phyloP scores from a whole-genome alignment of 2,888 invertebrate species.

The Glaucopsyche alexis region DNA sequence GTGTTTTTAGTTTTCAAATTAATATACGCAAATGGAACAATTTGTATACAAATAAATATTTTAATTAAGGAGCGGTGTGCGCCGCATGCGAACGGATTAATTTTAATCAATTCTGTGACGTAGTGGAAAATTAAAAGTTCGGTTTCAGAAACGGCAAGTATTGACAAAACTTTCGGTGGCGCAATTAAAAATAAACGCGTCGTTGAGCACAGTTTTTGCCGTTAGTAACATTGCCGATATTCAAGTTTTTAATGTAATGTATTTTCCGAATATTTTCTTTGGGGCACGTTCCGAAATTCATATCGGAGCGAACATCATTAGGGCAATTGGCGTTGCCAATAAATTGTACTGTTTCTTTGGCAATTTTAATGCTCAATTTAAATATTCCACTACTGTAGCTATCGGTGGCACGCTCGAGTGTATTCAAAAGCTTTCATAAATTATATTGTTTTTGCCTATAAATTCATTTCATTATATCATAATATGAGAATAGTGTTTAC shows the following conservation, averaged over 20 bases:
- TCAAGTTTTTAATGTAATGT: constrained; percentile 26
- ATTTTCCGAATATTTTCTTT: constrained; percentile 1
- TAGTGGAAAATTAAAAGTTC: constrained; percentile 32
- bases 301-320: not conserved
- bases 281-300: constrained; percentile 2
- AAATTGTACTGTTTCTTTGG: not conserved
- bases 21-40: constrained; percentile 27
- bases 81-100: constrained; percentile 46
- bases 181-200: constrained; percentile 51
- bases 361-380: not conserved
- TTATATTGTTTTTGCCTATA: not conserved
- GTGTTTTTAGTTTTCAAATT: constrained; percentile 15
- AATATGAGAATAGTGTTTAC: not conserved
- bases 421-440: not conserved
- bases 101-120: constrained; percentile 31
- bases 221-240: constrained; percentile 35
- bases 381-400: not conserved
- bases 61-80: constrained; percentile 29
- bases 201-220: constrained; percentile 37
- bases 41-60: constrained; percentile 30
- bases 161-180: constrained; percentile 54
- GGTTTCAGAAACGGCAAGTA: constrained; percentile 39
- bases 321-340: not conserved
- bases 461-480: too few species aligned
- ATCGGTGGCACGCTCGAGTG: not conserved